Percentiles rank a stretch among this genome's conserved stretches.
Conservation (phyloP, 2,888 invertebrate genomes). For the Teinopalpus imperialis region DNA sequence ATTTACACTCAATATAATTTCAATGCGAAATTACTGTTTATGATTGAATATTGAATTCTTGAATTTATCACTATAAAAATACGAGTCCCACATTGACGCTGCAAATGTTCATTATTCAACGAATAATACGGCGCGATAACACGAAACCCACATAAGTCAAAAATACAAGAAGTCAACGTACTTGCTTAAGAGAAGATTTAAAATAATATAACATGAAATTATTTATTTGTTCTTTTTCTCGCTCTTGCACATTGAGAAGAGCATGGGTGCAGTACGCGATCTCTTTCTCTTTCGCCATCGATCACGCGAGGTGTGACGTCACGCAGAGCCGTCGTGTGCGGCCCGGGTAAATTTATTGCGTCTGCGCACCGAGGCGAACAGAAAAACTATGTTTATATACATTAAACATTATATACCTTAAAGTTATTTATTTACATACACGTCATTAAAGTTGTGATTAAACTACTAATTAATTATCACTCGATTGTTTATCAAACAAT, state of each 20-base stretch:
- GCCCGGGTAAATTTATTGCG: conserved; percentile 78
- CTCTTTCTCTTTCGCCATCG: conserved; percentile 68
- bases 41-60: no score
- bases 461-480: no score
- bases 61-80: conserved; percentile 29
- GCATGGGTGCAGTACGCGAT: conserved; percentile 46
- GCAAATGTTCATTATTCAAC: conserved; percentile 49
- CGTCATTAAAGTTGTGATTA: no score
- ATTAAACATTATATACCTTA: conserved; percentile 12
- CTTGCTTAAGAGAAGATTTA: conserved; percentile 73
- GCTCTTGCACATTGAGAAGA: conserved; percentile 44
- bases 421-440: neutral
- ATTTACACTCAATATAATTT: no score
- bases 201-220: conserved; percentile 74
- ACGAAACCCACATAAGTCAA: conserved; percentile 61
- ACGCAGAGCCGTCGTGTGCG: conserved; percentile 81
- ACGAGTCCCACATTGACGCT: conserved; percentile 26
- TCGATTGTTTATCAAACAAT: no score
- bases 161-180: conserved; percentile 78
- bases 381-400: conserved; percentile 40
- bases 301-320: conserved; percentile 80
- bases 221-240: conserved; percentile 65
- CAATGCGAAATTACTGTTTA: no score
- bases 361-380: conserved; percentile 66
- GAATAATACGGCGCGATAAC: conserved; percentile 52